Evolutionary conservation across 2,888 invertebrate species (phyloP).

Genomic region (Ectropis crepuscularia): DNA sequence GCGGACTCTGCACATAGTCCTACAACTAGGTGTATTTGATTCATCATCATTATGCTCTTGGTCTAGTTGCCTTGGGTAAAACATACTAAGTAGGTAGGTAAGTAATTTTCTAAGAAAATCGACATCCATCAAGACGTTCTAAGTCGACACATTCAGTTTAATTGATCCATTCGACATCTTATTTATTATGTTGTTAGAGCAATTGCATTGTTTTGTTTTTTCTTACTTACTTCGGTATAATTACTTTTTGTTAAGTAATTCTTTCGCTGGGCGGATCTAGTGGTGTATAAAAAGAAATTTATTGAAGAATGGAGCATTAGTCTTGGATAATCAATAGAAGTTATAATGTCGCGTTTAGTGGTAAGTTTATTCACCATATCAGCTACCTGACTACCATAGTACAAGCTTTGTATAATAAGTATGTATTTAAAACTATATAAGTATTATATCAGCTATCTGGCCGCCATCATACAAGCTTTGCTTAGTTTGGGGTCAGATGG

Average conservation of each 20-base stretch:
- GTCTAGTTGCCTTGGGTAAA: too few relatives aligned
- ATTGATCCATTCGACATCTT: slow-evolving; percentile 32
- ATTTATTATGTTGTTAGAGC: slow-evolving; percentile 31
- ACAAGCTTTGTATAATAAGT: too few relatives aligned
- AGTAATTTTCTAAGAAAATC: slow-evolving; percentile 15
- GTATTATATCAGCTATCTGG: too few relatives aligned
- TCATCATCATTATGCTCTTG: too few relatives aligned
- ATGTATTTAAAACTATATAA: too few relatives aligned
- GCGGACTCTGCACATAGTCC: too few relatives aligned
- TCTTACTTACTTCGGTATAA: slow-evolving; percentile 18
- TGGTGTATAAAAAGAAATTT: slow-evolving; percentile 29
- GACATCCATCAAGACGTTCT: not conserved
- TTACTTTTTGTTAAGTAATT: slow-evolving; percentile 11
- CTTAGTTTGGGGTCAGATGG: too few relatives aligned
- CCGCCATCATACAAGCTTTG: not conserved
- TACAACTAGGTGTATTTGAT: too few relatives aligned
- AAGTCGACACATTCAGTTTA: slow-evolving; percentile 1
- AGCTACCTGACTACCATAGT: not conserved
- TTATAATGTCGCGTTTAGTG: slow-evolving; percentile 38
- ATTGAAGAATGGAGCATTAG: slow-evolving; percentile 15
- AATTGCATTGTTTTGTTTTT: slow-evolving; percentile 34
- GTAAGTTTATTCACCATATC: slow-evolving; percentile 23
- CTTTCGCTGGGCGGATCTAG: slow-evolving; percentile 11
- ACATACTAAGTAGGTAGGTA: too few relatives aligned
- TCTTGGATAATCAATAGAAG: slow-evolving; percentile 7